phyloP scores from a whole-genome alignment of 2,888 invertebrate genomes.

The Drosophila mimica region DNA sequence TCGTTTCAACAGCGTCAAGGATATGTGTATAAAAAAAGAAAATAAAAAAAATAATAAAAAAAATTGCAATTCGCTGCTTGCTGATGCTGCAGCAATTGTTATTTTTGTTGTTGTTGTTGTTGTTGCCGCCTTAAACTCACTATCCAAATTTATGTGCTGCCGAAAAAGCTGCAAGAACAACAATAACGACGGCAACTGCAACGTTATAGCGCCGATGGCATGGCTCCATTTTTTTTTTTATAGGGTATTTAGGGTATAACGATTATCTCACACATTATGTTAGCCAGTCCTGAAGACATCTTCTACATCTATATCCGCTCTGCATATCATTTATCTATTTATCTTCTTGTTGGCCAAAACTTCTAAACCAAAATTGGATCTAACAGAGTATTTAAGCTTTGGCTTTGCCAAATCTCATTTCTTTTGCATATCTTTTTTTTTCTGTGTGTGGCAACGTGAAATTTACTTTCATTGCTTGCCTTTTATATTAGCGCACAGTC shows the following conservation, averaged over 20 bases:
- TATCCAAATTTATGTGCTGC: conserved; percentile 74
- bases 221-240: conserved; percentile 23
- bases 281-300: rapidly evolving
- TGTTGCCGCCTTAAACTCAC: conserved; percentile 43
- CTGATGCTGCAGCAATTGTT: conserved; percentile 9
- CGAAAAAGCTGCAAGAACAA: conserved; percentile 57
- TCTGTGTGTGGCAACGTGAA: conserved; percentile 8
- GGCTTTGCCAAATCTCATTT: background rate
- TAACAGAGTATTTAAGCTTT: conserved; percentile 18
- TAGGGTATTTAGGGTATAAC: background rate
- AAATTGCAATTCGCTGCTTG: conserved; percentile 60
- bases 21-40: conserved; percentile 32
- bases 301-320: too few relatives aligned
- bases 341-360: background rate
- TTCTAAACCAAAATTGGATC: background rate
- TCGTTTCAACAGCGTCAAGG: conserved; percentile 56
- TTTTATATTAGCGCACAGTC: conserved; percentile 77
- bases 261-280: background rate
- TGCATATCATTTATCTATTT: too few relatives aligned
- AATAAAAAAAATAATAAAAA: conserved; percentile 4
- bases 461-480: conserved; percentile 78
- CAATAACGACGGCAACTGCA: conserved; percentile 28
- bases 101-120: conserved; percentile 21
- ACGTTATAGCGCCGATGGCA: background rate
- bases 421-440: conserved; percentile 4